Base-by-base conservation (phyloP, 2,888 invertebrate genomes). In the Helobdella robusta region DNA sequence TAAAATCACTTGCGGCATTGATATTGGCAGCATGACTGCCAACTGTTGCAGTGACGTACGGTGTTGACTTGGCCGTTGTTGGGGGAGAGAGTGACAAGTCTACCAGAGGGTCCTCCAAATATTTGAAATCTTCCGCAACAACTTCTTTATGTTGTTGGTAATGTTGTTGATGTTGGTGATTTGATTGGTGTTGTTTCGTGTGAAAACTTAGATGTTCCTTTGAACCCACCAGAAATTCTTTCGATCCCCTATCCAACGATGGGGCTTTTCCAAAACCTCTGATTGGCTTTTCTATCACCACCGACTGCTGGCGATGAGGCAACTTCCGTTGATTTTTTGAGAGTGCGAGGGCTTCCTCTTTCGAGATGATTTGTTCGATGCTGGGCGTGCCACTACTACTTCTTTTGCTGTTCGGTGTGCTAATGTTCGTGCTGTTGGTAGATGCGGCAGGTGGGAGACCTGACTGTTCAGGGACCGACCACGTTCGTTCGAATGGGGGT, bases 391-490 rank as follows among this genome's bases (percentile, higher is more conserved):
- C n/a, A 28, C 44, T 20, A 61, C 64, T 68, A 30, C 67, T 58
- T 18, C 63, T 23, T 30, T 65, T 65, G 60, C 65, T 65, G 25
- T 32, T 60, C 6, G 65, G 65, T 25, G 65, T 60, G 32, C 62
- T 62, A 32, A 32, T 18, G 54, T 54, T 54, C n/a, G 50, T 63
- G 34, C n/a, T 18, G 25, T 59, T 60, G 50, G 65, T 36, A 5
- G 50, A 44, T 35, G 59, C 59, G n/a, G n/a, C n/a, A n/a, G n/a
- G n/a, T n/a, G n/a, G n/a, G n/a, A n/a, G n/a, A n/a, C n/a, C n/a
- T n/a, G n/a, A n/a, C 34, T 65, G 65, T 35, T 70, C 68, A 4
- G 68, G 67, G 2, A 67, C 68, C 15, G 67, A 68, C 62, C 65
- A 59, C 5, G 67, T 69, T 15, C 67, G 23, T 46, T 68, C 67